Conservation (phyloP, 2,888 invertebrate genomes). For the Parnassius glacialis region DNA sequence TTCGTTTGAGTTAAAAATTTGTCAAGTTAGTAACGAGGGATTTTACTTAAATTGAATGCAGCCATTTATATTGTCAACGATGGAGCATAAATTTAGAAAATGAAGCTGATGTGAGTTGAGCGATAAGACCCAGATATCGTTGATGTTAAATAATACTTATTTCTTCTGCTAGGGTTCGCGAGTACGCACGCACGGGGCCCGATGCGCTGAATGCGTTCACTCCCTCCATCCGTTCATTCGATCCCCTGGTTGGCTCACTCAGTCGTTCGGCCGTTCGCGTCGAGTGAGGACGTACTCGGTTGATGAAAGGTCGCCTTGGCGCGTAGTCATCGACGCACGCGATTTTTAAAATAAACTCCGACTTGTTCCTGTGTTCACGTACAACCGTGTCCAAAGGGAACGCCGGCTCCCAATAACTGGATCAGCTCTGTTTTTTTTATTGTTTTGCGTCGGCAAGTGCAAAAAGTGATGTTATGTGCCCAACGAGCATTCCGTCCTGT, state of each 20-base stretch:
- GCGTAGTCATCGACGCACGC: slow-evolving; percentile 65
- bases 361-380: slow-evolving; percentile 52
- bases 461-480: slow-evolving; percentile 78
- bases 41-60: too few relatives aligned
- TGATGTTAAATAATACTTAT: slow-evolving; percentile 24
- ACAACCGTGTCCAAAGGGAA: slow-evolving; percentile 44
- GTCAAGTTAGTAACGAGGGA: too few relatives aligned
- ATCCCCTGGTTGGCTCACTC: slow-evolving; percentile 48
- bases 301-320: slow-evolving; percentile 35
- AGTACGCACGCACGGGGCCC: slow-evolving; percentile 36
- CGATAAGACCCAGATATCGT: slow-evolving; percentile 11
- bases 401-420: slow-evolving; percentile 48
- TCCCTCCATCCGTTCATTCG: slow-evolving; percentile 55
- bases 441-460: slow-evolving; percentile 66
- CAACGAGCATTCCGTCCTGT: slow-evolving; percentile 66
- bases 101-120: not conserved
- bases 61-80: not conserved
- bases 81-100: not conserved
- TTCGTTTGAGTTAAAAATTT: too few relatives aligned
- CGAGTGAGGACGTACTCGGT: slow-evolving; percentile 30
- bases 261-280: slow-evolving; percentile 61
- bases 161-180: slow-evolving; percentile 28
- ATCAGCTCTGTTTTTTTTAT: slow-evolving; percentile 56
- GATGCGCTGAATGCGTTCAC: slow-evolving; percentile 64
- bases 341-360: slow-evolving; percentile 55